Evolutionary conservation across 2,888 invertebrate species (phyloP).

Genomic region (Cataglyphis cursor): DNA sequence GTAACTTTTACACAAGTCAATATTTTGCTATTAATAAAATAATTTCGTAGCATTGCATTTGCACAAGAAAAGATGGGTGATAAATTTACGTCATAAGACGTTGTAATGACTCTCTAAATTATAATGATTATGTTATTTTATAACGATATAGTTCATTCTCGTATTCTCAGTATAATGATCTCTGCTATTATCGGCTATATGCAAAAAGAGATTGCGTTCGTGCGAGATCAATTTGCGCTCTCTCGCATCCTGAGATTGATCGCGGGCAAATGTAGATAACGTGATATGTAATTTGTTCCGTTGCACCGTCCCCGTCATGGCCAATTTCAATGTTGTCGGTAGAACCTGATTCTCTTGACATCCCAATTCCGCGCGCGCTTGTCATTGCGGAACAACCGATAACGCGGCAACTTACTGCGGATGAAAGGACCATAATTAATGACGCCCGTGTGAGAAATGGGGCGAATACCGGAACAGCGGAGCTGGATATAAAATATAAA

Average conservation of each 20-base stretch:
- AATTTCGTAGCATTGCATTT: constrained; percentile 10
- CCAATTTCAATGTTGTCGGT: constrained; percentile 54
- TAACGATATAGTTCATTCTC: not conserved
- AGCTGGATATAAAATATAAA: constrained; percentile 17
- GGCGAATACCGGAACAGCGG: not conserved
- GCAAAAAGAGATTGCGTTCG: not conserved
- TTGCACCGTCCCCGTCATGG: constrained; percentile 51
- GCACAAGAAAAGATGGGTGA: not conserved
- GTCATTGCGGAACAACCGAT: constrained; percentile 54
- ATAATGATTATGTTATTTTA: not conserved
- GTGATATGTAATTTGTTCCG: constrained; percentile 46
- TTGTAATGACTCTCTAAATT: not conserved
- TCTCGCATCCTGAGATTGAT: constrained; percentile 35
- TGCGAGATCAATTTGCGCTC: not conserved
- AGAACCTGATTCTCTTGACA: constrained; percentile 54
- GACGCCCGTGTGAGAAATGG: constrained; percentile 39
- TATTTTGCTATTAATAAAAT: not conserved
- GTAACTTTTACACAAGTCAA: not conserved
- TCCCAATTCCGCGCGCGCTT: constrained; percentile 59
- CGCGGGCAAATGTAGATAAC: constrained; percentile 38
- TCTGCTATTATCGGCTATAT: not conserved
- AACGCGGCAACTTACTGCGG: constrained; percentile 35
- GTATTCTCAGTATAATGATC: not conserved
- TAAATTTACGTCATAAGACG: not conserved
- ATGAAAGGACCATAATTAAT: constrained; percentile 70